Evolutionary conservation across 2,113 vertebrate genomes (phyloP).

Genomic region (Perognathus longimembris): DNA sequence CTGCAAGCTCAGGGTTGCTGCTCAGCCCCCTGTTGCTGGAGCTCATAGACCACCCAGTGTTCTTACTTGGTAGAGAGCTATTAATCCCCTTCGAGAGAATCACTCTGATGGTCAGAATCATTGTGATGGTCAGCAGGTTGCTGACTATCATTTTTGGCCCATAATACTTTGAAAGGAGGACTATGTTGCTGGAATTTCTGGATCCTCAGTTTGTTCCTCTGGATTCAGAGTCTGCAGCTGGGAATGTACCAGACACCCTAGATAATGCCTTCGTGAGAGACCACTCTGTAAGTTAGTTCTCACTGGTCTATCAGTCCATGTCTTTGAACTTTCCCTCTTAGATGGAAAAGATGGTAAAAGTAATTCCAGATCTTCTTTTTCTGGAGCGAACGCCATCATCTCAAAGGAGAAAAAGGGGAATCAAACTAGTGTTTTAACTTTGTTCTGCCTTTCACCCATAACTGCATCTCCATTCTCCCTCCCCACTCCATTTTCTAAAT

Average conservation of each 20-base stretch:
- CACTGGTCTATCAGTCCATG: constrained; percentile 1
- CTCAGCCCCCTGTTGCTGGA: background rate
- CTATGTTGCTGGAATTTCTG: constrained; percentile 28
- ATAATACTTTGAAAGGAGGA: constrained; percentile 42
- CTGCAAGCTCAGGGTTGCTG: constrained; percentile 13
- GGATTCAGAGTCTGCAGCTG: constrained; percentile 1
- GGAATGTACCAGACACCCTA: background rate
- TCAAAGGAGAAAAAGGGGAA: background rate
- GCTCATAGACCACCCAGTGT: background rate
- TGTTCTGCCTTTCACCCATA: constrained; percentile 12
- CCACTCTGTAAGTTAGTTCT: background rate
- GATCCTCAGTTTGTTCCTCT: constrained; percentile 8
- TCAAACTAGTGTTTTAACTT: background rate
- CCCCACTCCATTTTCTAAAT: background rate
- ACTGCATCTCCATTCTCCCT: background rate
- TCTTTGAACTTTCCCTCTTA: constrained; percentile 48
- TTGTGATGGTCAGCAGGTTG: background rate
- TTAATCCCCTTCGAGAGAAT: background rate
- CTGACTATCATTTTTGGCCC: constrained; percentile 7
- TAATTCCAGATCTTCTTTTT: background rate
- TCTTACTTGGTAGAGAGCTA: background rate
- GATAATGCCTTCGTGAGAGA: constrained; percentile 29
- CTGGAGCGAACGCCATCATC: background rate
- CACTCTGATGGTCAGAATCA: background rate
- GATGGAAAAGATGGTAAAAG: constrained; percentile 28